These are phyloP conservation scores for Phrynocephalus versicolor DNA, from an alignment of 2,113 vertebrate species.

Conservation along the genomic window DNA sequence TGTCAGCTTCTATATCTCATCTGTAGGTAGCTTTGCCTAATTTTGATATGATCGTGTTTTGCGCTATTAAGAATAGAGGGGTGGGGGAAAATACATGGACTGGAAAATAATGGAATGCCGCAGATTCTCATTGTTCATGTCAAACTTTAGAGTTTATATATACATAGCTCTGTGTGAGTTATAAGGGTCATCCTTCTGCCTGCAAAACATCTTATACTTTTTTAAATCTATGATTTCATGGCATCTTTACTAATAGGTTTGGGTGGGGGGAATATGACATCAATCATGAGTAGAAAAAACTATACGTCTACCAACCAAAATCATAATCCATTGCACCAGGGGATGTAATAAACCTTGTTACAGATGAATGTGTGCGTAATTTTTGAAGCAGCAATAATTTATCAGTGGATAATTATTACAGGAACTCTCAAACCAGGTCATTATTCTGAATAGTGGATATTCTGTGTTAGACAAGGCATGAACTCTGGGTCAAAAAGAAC, in stretches of 20 bases:
- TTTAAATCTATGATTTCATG: not conserved
- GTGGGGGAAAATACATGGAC: no score
- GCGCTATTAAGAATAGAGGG: no score
- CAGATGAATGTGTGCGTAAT: conserved; percentile 29
- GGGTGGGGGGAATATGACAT: not conserved
- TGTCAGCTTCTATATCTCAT: not conserved
- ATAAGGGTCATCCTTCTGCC: not conserved
- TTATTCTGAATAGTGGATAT: conserved; percentile 22
- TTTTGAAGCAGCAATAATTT: conserved; percentile 20
- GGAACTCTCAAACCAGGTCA: conserved; percentile 11
- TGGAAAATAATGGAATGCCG: not conserved
- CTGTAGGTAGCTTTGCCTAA: not conserved
- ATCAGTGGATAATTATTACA: conserved; percentile 27
- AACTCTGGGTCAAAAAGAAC: not conserved
- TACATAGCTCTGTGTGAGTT: not conserved
- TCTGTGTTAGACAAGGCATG: not conserved
- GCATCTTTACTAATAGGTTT: conserved; percentile 10
- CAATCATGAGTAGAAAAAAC: conserved; percentile 12
- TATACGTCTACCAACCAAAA: not conserved
- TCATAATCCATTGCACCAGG: conserved; percentile 19
- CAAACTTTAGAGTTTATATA: not conserved
- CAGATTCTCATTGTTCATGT: not conserved
- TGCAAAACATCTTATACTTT: not conserved
- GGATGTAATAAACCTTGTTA: conserved; percentile 22
- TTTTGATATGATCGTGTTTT: not conserved